These are phyloP conservation scores for Neoniphon sammara DNA, from an alignment of 2,797 vertebrate genomes.

Conservation along the genomic window DNA sequence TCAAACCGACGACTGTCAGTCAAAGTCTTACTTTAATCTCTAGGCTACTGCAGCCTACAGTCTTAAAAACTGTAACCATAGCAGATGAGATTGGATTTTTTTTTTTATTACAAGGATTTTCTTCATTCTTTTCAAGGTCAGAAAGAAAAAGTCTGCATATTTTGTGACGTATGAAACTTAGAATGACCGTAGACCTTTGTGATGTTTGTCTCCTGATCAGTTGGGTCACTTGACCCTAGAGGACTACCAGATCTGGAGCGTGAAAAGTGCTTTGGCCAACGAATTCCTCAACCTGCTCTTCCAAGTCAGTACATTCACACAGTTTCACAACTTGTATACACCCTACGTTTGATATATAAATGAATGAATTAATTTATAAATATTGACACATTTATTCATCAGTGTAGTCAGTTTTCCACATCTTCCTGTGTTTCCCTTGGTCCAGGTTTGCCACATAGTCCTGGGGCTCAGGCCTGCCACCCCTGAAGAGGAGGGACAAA, in stretches of 20 bases:
- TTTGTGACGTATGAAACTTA: background rate
- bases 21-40: no score
- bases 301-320: conserved; percentile 84
- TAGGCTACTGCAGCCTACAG: no score
- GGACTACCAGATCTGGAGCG: conserved; percentile 99
- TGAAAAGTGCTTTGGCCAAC: conserved; percentile 96
- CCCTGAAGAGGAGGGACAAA: conserved; percentile 97
- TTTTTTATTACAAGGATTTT: no score
- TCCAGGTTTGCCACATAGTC: conserved; percentile 97
- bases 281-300: conserved; percentile 98
- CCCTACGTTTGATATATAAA: background rate
- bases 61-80: no score
- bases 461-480: conserved; percentile 94
- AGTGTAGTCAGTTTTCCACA: background rate
- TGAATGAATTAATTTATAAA: no score
- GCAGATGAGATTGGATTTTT: no score
- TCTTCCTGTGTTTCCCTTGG: conserved; percentile 34
- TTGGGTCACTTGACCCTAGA: conserved; percentile 94
- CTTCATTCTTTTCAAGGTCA: background rate
- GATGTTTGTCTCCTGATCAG: conserved; percentile 71
- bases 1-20: no score
- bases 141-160: background rate
- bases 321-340: rapidly evolving
- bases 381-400: no score
- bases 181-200: background rate